A percentile compares a stretch with the other conserved stretches of the same genome.
Evolutionary conservation across 2,113 vertebrate genomes (phyloP).

Genomic region (Mustela lutreola): DNA sequence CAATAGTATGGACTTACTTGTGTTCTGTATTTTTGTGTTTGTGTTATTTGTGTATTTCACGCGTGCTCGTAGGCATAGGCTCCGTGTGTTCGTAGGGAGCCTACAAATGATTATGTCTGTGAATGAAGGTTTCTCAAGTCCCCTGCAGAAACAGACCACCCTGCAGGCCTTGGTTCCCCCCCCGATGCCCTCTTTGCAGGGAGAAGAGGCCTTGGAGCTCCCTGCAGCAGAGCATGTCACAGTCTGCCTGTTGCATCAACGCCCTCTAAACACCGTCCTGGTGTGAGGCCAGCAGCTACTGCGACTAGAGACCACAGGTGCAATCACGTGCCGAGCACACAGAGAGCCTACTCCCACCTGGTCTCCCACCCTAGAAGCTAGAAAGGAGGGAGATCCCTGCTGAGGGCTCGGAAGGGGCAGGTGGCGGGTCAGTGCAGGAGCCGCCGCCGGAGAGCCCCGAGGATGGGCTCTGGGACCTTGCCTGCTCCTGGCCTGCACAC

Average conservation of each 20-base stretch:
- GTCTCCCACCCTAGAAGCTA: background rate
- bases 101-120: background rate
- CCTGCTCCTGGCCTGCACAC: fast-evolving
- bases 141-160: background rate
- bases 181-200: background rate
- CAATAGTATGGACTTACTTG: background rate
- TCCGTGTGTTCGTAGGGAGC: background rate
- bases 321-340: fast-evolving
- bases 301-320: fast-evolving
- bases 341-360: background rate
- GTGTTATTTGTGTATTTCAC: background rate
- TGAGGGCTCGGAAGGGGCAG: too few relatives aligned
- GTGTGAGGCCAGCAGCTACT: background rate
- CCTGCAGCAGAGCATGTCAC: too few relatives aligned
- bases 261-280: background rate
- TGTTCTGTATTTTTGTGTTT: background rate
- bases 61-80: background rate
- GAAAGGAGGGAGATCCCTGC: background rate
- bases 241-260: background rate
- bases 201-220: too few relatives aligned
- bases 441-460: fast-evolving
- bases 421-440: background rate
- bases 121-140: background rate
- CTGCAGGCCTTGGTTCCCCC: background rate
- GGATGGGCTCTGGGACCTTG: background rate